Percentiles rank a stretch among this genome's conserved stretches.
Conservation (phyloP, 2,888 invertebrate genomes). For the Mellilla xanthometata region DNA sequence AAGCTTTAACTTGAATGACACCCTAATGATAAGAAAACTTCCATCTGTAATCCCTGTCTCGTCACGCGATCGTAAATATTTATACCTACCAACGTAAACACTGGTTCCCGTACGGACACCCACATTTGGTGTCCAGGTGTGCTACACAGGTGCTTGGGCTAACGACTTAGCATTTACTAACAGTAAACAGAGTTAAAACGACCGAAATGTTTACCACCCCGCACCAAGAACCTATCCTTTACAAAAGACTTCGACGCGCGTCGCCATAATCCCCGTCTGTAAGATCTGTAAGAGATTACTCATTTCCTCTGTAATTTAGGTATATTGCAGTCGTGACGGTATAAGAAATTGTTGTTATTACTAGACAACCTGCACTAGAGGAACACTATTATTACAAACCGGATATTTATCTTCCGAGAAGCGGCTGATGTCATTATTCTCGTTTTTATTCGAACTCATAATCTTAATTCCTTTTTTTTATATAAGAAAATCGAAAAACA, state of each 20-base stretch:
- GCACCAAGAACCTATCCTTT: conserved; percentile 4
- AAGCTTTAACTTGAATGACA: background rate
- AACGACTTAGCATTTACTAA: conserved; percentile 19
- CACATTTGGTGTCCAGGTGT: conserved; percentile 59
- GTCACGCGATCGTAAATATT: conserved; percentile 63
- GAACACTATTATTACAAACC: conserved; percentile 14
- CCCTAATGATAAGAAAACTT: no score
- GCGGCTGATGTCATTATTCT: conserved; percentile 14
- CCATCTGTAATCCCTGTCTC: conserved; percentile 28
- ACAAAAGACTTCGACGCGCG: conserved; percentile 26
- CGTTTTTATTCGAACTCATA: background rate
- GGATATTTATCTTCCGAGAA: conserved; percentile 17
- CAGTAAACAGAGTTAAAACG: conserved; percentile 9
- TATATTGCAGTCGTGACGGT: conserved; percentile 18
- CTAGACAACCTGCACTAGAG: conserved; percentile 9
- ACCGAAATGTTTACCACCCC: conserved; percentile 1
- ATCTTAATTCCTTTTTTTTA: no score
- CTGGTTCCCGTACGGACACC: conserved; percentile 47
- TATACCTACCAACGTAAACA: conserved; percentile 63
- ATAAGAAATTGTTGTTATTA: conserved; percentile 13
- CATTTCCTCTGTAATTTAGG: conserved; percentile 15
- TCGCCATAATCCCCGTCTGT: background rate
- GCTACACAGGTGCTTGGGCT: conserved; percentile 61
- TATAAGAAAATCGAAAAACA: no score
- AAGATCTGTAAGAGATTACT: conserved; percentile 11